Base-by-base conservation (phyloP, 1,140 invertebrate species). In the Helicorthomorpha holstii region DNA sequence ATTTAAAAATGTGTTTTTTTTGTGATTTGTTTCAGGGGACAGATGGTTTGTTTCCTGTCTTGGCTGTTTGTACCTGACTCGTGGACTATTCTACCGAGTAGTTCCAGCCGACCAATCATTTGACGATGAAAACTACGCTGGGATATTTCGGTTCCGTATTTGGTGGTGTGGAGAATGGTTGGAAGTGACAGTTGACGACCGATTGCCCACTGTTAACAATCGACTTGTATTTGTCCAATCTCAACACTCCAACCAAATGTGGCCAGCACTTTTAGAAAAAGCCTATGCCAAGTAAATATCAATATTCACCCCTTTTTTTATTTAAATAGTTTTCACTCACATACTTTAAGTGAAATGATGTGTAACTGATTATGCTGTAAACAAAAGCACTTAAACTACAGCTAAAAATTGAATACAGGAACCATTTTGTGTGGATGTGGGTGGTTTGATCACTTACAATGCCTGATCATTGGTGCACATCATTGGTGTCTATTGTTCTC, bases 81-180 rank as follows among this genome's bases (percentile, higher is more conserved):
- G 88, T 61, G 88, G 91, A 46, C 72, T 98, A 1, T 94, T 98
- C 67, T 88, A 93, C 67, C 75, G 88, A 46, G 92, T 97, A 2
- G 91, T 98, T 27, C 90, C 92, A 0, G 86, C 85, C 1, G 90
- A 96, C 64, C 94, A 98, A 67, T 76, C 76, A 16, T 89, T 96
- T 59, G 73, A 74, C 1, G 68, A 62, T 23, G 73, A 73, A 49
- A 38, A 21, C 22, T 82, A 86, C 61, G 73, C 75, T 12, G 88
- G 90, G 1, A 77, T 94, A 14, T 95, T 94, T 69, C 79, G 86
- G 57, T 98, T 98, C 71, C 78, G 87, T 0, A 66, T 95, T 19
- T 95, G 90, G 89, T 92, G 89, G 83, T 92, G 87, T 60, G 91
- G 91, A 0, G 81, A 92, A 64, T 95, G 91, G 94, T 80, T 85